Evolutionary conservation across 2,888 invertebrate species (phyloP), one percentile per base, ranked within the genome.

Genomic region (Aphidoletes aphidimyza): DNA sequence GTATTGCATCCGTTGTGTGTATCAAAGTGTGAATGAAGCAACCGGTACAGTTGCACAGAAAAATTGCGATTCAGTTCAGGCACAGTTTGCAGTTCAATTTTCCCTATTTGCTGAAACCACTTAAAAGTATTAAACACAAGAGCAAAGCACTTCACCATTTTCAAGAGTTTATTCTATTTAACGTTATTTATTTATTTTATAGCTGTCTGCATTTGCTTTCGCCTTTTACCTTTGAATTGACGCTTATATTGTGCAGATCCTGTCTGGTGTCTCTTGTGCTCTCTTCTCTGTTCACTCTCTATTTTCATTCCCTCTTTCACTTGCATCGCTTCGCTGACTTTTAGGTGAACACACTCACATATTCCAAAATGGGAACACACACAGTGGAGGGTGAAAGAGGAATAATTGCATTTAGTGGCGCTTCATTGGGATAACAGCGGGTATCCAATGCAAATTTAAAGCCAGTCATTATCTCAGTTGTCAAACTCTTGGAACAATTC

Each of bases 111-210:
- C 69, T 69, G 69, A 69, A 69, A 69, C 69, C 69, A 69, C 69
- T 69, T 69, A 30, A 69, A 69, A 69, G 30, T 69, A 69, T 69
- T 69, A 69, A 69, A 69, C 30, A 69, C 14, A 69, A 30, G 69
- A 69, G 30, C 69, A 11, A 69, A 14, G 19, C 69, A 69, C 69
- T 69, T 69, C 30, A 47, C n/a, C 30, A 69, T 69, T 30, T 69
- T 69, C 69, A 69, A 69, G 69, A 30, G 69, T 34, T 69, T 69
- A 30, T 69, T 69, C 30, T 30, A 30, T 69, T 69, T 69, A 69
- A 14, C 69, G 69, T 69, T 54, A 54, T 54, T 30, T 30, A 69
- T 69, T 54, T 54, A 30, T 69, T 69, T 69, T 30, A 9, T 69
- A 1, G 69, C 34, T 30, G 30, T 69, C 34, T 69, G 30, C 22